Conservation (phyloP, 2,888 invertebrate genomes). For the Pachydiplax longipennis region DNA sequence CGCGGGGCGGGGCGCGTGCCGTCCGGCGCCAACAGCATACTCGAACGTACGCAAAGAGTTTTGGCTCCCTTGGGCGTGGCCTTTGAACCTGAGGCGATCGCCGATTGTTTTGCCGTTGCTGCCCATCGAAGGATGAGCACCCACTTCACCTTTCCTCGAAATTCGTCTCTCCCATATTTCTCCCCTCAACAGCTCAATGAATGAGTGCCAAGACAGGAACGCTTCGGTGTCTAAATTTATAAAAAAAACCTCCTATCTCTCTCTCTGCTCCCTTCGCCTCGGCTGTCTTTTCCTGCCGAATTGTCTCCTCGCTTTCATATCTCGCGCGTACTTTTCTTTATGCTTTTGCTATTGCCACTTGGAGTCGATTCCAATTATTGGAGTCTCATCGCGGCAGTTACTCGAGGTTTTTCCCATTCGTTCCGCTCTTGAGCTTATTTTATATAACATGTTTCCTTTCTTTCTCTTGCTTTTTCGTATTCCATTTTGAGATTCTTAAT, state of each 20-base stretch:
- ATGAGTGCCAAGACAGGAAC: slow-evolving; percentile 21
- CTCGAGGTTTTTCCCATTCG: too few relatives aligned
- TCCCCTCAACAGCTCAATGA: slow-evolving; percentile 2
- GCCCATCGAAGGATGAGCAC: background rate
- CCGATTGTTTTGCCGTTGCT: background rate
- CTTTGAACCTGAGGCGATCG: background rate
- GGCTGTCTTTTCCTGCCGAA: background rate
- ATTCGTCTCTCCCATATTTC: background rate
- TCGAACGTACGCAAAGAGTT: background rate
- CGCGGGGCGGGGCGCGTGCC: slow-evolving; percentile 21
- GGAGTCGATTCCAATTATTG: background rate
- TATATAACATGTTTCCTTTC: too few relatives aligned
- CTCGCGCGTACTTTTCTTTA: background rate
- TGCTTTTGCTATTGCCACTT: background rate
- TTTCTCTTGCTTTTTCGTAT: too few relatives aligned
- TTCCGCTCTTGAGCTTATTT: too few relatives aligned
- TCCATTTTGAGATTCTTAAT: too few relatives aligned
- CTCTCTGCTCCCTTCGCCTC: background rate
- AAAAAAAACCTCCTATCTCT: background rate
- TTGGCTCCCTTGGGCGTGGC: background rate
- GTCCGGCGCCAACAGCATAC: background rate
- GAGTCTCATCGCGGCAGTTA: too few relatives aligned
- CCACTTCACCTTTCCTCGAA: background rate
- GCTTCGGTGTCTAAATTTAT: slow-evolving; percentile 21
- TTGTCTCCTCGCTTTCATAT: background rate